phyloP scores from a whole-genome alignment of 2,797 vertebrate species.

The Muraenolepis orangiensis region DNA sequence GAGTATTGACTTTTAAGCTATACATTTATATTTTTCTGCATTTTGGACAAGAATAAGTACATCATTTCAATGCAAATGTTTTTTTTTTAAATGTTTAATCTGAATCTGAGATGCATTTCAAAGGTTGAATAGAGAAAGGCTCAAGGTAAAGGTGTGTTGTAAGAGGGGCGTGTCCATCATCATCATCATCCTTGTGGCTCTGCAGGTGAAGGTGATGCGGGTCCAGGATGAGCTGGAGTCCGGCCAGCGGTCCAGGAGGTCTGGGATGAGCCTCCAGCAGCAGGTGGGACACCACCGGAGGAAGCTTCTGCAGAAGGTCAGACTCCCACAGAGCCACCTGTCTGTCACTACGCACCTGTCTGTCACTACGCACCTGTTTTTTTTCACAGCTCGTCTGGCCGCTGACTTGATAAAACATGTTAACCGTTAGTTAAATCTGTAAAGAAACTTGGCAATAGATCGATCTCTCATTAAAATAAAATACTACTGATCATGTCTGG shows the following conservation, averaged over 20 bases:
- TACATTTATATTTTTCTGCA: not conserved
- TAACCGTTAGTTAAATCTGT: too few relatives aligned
- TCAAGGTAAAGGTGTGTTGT: not conserved
- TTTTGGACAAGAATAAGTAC: not conserved
- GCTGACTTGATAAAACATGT: too few relatives aligned
- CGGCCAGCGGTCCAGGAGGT: slow-evolving; percentile 70
- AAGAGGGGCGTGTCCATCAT: not conserved
- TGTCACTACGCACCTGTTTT: too few relatives aligned
- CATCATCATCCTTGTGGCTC: not conserved
- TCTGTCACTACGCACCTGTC: too few relatives aligned
- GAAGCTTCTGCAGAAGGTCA: slow-evolving; percentile 78
- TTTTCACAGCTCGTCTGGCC: too few relatives aligned
- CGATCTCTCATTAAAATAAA: too few relatives aligned
- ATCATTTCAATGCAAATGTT: too few relatives aligned
- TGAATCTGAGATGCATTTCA: not conserved
- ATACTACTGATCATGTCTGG: too few relatives aligned
- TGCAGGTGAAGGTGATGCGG: slow-evolving; percentile 79
- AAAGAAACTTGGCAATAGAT: not conserved
- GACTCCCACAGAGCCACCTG: not conserved
- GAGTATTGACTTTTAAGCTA: not conserved
- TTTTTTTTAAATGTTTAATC: too few relatives aligned
- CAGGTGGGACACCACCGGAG: slow-evolving; percentile 79
- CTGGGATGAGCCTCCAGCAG: slow-evolving; percentile 72
- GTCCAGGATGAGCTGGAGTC: slow-evolving; percentile 80
- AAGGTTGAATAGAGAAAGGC: not conserved